Conservation (phyloP, 2,113 vertebrate genomes). For the Trinectes maculatus region DNA sequence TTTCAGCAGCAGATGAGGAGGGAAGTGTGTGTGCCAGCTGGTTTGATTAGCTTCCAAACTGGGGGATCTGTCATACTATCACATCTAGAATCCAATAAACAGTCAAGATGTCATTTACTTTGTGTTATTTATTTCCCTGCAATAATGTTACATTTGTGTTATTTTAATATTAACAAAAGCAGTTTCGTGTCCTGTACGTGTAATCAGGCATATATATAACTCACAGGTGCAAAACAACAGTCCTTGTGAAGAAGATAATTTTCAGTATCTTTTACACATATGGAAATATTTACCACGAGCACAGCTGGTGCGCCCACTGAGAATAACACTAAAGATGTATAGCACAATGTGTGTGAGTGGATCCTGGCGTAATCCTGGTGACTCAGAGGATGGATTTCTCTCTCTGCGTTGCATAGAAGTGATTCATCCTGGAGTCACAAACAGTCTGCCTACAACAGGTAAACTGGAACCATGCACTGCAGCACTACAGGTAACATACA, state of each 20-base stretch:
- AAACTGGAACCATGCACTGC: background rate
- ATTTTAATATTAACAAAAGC: background rate
- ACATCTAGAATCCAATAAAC: background rate
- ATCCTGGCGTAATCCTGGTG: slow-evolving; percentile 3
- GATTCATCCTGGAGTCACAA: slow-evolving; percentile 8
- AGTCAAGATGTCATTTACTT: background rate
- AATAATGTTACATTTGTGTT: background rate
- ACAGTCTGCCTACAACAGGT: slow-evolving; percentile 14
- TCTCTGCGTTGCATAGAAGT: background rate
- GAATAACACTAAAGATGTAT: background rate
- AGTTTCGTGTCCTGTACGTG: background rate
- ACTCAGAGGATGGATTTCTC: slow-evolving; percentile 29
- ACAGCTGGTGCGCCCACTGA: background rate
- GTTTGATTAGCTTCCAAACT: slow-evolving; percentile 11
- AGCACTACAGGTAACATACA: background rate
- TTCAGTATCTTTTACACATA: background rate
- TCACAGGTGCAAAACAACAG: background rate
- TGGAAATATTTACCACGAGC: background rate
- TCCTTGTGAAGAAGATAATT: too few relatives aligned
- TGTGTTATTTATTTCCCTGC: background rate
- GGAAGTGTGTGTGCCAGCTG: slow-evolving; percentile 9
- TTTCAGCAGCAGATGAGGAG: background rate
- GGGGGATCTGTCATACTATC: background rate
- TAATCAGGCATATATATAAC: background rate
- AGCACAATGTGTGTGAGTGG: background rate